phyloP scores from a whole-genome alignment of 1,140 invertebrate genomes.

The Musca domestica region DNA sequence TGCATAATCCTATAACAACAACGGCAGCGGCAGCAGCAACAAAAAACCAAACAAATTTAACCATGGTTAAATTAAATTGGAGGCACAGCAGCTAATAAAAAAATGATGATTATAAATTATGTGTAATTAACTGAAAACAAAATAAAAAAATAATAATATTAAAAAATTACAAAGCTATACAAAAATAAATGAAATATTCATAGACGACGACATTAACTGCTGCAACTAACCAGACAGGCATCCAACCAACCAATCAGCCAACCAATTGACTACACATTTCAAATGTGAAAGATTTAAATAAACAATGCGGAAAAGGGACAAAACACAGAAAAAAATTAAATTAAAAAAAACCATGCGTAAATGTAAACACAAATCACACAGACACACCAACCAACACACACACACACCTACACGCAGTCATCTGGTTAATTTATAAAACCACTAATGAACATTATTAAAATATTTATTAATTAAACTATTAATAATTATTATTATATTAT shows the following conservation, averaged over 20 bases:
- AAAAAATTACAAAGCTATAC: neutral
- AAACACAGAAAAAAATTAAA: neutral
- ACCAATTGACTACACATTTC: no score
- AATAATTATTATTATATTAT: neutral
- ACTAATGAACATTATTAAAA: constrained; percentile 21
- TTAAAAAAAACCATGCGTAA: neutral
- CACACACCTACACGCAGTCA: no score
- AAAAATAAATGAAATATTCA: constrained; percentile 1
- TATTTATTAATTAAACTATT: constrained; percentile 9
- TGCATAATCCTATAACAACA: constrained; percentile 6
- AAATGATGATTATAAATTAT: constrained; percentile 14
- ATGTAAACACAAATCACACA: neutral
- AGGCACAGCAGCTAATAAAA: neutral
- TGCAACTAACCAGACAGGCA: no score
- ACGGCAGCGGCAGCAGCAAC: neutral
- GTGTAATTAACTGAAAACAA: constrained; percentile 16
- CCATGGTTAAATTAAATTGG: neutral
- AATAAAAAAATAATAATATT: neutral
- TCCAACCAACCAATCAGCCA: no score
- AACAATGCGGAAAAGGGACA: neutral
- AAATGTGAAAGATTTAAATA: no score
- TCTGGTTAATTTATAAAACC: constrained; percentile 19
- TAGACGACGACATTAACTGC: no score
- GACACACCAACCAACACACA: no score
- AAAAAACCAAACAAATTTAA: neutral